Percentiles rank a stretch among this genome's conserved stretches.
Evolutionary conservation across 2,113 vertebrate species (phyloP).

Genomic region (Paradisaea rubra): DNA sequence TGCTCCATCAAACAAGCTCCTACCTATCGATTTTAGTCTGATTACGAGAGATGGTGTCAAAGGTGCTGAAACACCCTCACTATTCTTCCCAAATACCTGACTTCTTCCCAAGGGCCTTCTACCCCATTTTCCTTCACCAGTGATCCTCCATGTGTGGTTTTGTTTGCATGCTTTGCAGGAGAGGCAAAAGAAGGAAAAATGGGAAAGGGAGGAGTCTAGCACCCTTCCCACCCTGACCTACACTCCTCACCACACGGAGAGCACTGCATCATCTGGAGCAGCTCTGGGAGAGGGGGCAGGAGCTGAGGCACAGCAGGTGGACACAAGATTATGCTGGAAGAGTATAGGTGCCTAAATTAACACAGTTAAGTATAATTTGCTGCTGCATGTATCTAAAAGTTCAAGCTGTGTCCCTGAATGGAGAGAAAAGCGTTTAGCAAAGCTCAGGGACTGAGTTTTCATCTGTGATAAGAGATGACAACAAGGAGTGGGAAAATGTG

Average conservation of each 20-base stretch:
- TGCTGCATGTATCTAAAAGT: background rate
- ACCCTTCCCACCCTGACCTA: background rate
- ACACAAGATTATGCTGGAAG: background rate
- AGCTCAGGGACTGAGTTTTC: background rate
- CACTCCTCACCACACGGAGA: rapidly evolving
- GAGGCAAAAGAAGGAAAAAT: background rate
- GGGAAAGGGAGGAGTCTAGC: too few species aligned
- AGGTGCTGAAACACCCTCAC: background rate
- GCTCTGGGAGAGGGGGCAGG: background rate
- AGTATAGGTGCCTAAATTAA: background rate
- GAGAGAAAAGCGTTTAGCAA: background rate
- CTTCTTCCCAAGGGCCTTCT: background rate
- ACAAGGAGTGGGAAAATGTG: background rate
- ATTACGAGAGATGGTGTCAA: rapidly evolving
- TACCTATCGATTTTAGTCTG: background rate
- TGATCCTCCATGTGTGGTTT: background rate
- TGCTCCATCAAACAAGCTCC: background rate
- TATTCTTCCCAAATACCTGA: background rate
- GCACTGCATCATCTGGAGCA: background rate
- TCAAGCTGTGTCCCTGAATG: background rate
- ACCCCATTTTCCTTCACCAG: background rate
- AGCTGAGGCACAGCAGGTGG: background rate
- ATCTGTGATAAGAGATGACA: background rate
- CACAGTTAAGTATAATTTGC: background rate
- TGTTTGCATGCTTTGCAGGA: background rate